Evolutionary conservation across 1,140 invertebrate species (phyloP).

Genomic region (Zaprionus taronus): DNA sequence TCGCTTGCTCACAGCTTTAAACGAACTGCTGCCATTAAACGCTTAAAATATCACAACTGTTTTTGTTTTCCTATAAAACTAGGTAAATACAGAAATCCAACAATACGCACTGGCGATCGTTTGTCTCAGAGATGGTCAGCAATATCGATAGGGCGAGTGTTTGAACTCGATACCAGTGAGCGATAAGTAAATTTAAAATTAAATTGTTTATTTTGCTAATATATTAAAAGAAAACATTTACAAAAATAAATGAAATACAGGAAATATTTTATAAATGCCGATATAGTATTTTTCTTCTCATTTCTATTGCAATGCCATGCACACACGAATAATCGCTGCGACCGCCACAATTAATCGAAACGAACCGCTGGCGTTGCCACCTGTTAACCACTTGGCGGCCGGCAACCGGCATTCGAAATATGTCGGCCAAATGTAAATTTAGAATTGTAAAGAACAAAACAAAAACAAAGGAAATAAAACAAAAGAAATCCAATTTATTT

Average conservation of each 20-base stretch:
- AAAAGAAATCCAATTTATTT: constrained; percentile 55
- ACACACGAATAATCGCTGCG: not conserved
- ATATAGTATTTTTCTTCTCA: not conserved
- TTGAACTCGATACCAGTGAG: constrained; percentile 8
- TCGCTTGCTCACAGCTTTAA: constrained; percentile 1
- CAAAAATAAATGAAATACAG: not conserved
- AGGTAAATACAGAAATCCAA: not conserved
- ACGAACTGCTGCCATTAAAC: constrained; percentile 4
- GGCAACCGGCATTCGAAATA: constrained; percentile 7
- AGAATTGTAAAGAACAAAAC: constrained; percentile 34
- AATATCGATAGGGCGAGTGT: constrained; percentile 11
- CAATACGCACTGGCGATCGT: constrained; percentile 29
- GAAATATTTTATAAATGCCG: not conserved
- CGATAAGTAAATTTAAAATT: not conserved
- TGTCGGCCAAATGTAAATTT: constrained; percentile 71
- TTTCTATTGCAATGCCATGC: not conserved
- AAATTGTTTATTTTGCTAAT: not conserved
- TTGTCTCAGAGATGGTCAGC: constrained; percentile 14
- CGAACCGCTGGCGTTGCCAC: not conserved
- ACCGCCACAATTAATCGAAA: constrained; percentile 8
- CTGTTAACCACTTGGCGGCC: constrained; percentile 1
- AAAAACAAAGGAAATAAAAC: not conserved
- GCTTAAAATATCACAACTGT: constrained; percentile 5
- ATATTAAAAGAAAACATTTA: not conserved
- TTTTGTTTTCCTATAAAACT: not conserved